Evolutionary conservation across 2,888 invertebrate genomes (phyloP).

Genomic region (Lydus trimaculatus): DNA sequence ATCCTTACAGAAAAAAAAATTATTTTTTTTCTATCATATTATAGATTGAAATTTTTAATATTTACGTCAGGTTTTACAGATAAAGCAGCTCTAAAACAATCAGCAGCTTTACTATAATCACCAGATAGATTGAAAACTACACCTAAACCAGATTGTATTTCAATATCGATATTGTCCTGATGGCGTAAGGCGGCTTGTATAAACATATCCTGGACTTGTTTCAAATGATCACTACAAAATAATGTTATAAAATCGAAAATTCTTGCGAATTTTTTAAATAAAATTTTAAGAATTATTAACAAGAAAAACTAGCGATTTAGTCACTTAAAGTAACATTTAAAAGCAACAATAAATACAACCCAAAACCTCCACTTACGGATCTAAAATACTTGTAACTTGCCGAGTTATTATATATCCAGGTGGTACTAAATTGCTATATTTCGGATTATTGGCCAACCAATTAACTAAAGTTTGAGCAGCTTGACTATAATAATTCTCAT

Average conservation of each 20-base stretch:
- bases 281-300: background rate
- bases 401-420: conserved; percentile 62
- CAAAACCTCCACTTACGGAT: conserved; percentile 57
- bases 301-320: background rate
- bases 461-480: conserved; percentile 83
- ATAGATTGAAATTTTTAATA: conserved; percentile 19
- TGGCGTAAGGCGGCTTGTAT: conserved; percentile 81
- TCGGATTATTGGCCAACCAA: conserved; percentile 82
- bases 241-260: conserved; percentile 10
- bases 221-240: conserved; percentile 63
- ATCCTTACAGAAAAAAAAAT: conserved; percentile 66
- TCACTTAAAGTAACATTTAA: background rate
- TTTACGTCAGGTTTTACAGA: conserved; percentile 78
- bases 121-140: conserved; percentile 94
- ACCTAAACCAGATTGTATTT: conserved; percentile 93
- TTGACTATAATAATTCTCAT: conserved; percentile 91
- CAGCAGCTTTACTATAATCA: conserved; percentile 95
- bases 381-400: conserved; percentile 62
- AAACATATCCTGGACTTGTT: conserved; percentile 77
- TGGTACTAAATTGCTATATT: conserved; percentile 77
- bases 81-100: conserved; percentile 92
- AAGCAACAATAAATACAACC: conserved; percentile 28
- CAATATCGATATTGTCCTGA: conserved; percentile 80
- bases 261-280: no score
- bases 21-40: background rate